Conservation (phyloP, 2,888 invertebrate species). For the Amiota minor region DNA sequence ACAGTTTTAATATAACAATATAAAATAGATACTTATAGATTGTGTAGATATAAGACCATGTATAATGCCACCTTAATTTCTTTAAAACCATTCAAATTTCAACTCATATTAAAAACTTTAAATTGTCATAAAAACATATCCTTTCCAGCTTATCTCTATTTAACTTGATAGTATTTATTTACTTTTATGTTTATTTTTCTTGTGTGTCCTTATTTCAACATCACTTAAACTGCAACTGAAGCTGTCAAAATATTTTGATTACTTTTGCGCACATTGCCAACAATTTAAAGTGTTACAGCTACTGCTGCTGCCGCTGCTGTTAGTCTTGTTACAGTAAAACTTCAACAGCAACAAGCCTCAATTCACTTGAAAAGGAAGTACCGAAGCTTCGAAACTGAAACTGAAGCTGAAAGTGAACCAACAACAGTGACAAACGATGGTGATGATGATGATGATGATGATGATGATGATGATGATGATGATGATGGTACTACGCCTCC, state of each 20-base stretch:
- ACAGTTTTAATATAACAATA: no score
- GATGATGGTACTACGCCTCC: conserved; percentile 25
- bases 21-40: no score
- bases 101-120: no score
- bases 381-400: neutral
- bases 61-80: no score
- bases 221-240: conserved; percentile 47
- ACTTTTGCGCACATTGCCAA: conserved; percentile 55
- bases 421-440: neutral
- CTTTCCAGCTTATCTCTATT: no score
- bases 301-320: neutral
- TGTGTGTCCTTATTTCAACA: neutral
- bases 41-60: no score
- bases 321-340: no score
- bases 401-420: neutral
- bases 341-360: no score
- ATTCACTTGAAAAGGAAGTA: neutral
- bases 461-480: neutral
- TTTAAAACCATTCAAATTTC: no score
- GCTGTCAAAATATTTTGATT: conserved; percentile 65
- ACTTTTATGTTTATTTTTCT: neutral
- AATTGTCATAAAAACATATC: no score
- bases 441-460: neutral
- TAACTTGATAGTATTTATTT: neutral
- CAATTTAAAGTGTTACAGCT: conserved; percentile 50